Conservation (phyloP, 37 sponge, comb jelly and placozoan species). For the Beroe ovata region DNA sequence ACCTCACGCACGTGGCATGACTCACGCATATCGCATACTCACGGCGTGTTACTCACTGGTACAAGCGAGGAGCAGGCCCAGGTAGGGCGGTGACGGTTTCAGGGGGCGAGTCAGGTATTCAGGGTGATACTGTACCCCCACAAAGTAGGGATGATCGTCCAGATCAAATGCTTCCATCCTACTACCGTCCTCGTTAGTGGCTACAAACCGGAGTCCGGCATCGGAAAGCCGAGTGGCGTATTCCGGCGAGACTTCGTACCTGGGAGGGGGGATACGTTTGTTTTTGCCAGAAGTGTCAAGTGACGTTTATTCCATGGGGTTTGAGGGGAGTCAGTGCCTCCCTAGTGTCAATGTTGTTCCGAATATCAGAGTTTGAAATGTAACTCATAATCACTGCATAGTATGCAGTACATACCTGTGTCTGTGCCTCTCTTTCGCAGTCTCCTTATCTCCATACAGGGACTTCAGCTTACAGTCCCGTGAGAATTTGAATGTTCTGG, state of each 20-base stretch:
- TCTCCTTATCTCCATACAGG: conserved; percentile 72
- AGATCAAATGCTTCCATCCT: conserved; percentile 95
- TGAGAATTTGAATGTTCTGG: conserved; percentile 81
- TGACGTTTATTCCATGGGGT: too few species aligned
- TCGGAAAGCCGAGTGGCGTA: conserved; percentile 71
- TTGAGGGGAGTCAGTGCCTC: too few species aligned
- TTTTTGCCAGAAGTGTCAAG: too few species aligned
- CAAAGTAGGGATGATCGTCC: conserved; percentile 83
- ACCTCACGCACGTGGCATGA: too few species aligned
- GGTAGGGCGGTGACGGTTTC: conserved; percentile 88
- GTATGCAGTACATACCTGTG: too few species aligned
- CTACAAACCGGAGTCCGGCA: conserved; percentile 87
- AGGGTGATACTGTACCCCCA: conserved; percentile 91
- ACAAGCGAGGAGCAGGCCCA: conserved; percentile 87
- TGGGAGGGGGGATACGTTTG: too few species aligned
- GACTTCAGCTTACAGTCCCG: conserved; percentile 73
- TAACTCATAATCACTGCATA: too few species aligned
- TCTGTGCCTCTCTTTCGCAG: conserved; percentile 88
- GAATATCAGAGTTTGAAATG: too few species aligned
- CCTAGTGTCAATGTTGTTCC: too few species aligned
- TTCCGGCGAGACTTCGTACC: conserved; percentile 77
- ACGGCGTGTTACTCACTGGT: not conserved
- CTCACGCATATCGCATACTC: too few species aligned
- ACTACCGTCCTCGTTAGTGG: conserved; percentile 73
- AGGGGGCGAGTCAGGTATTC: conserved; percentile 93